These are phyloP conservation scores for Campylorhamphus procurvoides DNA, from an alignment of 2,113 vertebrate genomes.

Conservation along the genomic window DNA sequence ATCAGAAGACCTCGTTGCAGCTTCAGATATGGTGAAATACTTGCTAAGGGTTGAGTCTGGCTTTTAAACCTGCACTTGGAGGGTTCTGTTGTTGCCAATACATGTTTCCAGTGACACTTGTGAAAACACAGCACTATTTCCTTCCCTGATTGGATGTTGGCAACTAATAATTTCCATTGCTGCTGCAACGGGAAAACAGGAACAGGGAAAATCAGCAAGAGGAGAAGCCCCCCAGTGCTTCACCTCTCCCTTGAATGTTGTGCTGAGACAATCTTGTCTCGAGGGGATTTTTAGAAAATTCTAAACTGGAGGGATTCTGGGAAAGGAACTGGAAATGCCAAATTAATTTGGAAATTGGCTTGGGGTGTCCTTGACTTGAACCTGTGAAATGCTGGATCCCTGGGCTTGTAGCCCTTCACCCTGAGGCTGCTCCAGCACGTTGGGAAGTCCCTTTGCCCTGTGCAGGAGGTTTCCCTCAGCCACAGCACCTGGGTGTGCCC, in stretches of 20 bases:
- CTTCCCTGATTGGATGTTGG: background rate
- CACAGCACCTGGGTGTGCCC: background rate
- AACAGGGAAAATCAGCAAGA: background rate
- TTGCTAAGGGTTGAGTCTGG: background rate
- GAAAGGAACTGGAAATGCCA: background rate
- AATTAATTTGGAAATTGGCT: background rate
- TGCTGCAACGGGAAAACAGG: background rate
- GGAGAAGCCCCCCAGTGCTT: background rate
- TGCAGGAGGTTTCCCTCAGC: background rate
- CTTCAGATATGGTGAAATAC: background rate
- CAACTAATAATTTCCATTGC: background rate
- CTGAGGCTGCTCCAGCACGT: rapidly evolving
- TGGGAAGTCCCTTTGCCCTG: background rate
- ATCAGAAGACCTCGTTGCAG: background rate
- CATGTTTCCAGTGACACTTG: rapidly evolving
- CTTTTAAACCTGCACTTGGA: background rate
- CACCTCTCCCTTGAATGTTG: background rate
- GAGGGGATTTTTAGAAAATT: background rate
- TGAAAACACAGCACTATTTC: background rate
- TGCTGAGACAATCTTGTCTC: background rate
- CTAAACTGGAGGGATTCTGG: background rate
- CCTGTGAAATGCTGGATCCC: background rate
- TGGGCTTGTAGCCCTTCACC: background rate
- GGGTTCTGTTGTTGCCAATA: background rate
- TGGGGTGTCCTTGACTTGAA: background rate